Percentiles rank a stretch among this genome's conserved stretches.
These are phyloP conservation scores for Spialia ferax DNA, from an alignment of 2,888 invertebrate species.

Conservation along the genomic window DNA sequence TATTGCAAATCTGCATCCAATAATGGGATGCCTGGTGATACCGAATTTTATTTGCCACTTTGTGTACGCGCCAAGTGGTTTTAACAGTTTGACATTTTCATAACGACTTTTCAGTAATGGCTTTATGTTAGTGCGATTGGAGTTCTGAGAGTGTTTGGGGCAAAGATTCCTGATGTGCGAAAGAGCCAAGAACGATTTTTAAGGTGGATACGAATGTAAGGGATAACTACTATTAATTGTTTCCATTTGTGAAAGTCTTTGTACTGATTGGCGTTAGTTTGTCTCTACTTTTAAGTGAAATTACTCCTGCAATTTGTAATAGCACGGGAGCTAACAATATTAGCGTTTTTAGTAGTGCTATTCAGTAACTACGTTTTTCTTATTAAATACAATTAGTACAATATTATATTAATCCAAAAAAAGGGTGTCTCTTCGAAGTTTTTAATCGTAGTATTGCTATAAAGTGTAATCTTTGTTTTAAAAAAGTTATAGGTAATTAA, in stretches of 20 bases:
- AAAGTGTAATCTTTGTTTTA: not conserved
- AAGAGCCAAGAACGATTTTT: not conserved
- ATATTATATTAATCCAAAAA: not conserved
- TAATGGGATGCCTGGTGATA: not conserved
- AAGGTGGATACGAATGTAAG: not conserved
- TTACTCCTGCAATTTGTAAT: not conserved
- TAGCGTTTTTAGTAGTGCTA: too few relatives aligned
- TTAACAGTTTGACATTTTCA: not conserved
- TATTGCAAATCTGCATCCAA: not conserved
- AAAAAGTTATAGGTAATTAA: not conserved
- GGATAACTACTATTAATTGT: not conserved
- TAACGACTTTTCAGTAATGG: conserved; percentile 4
- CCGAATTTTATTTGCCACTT: not conserved
- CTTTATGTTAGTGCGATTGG: not conserved
- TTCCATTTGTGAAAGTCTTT: not conserved
- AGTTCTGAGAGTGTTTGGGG: conserved; percentile 5
- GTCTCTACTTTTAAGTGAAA: conserved; percentile 1
- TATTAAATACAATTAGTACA: too few relatives aligned
- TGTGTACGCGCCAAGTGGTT: not conserved
- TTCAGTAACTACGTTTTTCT: too few relatives aligned
- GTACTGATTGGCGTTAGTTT: conserved; percentile 1
- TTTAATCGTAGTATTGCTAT: too few relatives aligned
- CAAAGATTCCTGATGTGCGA: not conserved
- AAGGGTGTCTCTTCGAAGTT: too few relatives aligned
- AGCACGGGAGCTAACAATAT: conserved; percentile 1